These are phyloP conservation scores for Porites rus DNA, from an alignment of 92 coral and sea anemone genomes.

Conservation along the genomic window DNA sequence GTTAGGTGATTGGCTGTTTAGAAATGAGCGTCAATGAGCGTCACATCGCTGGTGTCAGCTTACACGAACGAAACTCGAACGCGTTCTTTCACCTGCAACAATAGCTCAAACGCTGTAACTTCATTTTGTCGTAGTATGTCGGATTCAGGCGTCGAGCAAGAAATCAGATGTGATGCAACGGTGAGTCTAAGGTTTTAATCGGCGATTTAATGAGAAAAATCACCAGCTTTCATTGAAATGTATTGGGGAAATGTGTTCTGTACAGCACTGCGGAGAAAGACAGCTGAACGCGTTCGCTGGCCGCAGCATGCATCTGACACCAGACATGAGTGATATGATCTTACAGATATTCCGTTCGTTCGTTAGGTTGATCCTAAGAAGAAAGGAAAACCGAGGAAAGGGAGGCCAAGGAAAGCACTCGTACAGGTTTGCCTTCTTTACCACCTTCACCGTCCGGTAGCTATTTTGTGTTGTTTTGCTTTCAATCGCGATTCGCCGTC, in stretches of 20 bases:
- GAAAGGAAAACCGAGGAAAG: constrained; percentile 21
- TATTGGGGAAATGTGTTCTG: background rate
- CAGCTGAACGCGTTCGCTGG: background rate
- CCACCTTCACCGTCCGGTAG: no score
- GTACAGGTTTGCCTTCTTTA: background rate
- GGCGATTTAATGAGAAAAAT: background rate
- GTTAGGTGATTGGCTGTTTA: constrained; percentile 14
- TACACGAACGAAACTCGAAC: constrained; percentile 25
- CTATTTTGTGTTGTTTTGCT: background rate
- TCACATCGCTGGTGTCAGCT: background rate
- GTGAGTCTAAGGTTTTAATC: background rate
- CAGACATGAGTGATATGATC: no score
- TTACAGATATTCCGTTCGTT: background rate
- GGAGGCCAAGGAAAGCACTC: constrained; percentile 21
- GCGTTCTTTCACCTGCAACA: background rate
- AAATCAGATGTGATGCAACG: background rate
- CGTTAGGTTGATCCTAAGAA: constrained; percentile 3
- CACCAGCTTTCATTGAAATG: no score
- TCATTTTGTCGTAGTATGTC: background rate
- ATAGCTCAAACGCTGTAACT: background rate
- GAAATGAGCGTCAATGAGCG: background rate
- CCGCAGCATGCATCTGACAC: background rate
- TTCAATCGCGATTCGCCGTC: constrained; percentile 14
- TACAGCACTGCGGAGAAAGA: background rate
- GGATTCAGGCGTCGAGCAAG: background rate